A percentile compares a stretch with the other conserved stretches of the same genome.
Conservation (phyloP, 53 echinoderm and acorn worm species). For the Crossaster papposus region DNA sequence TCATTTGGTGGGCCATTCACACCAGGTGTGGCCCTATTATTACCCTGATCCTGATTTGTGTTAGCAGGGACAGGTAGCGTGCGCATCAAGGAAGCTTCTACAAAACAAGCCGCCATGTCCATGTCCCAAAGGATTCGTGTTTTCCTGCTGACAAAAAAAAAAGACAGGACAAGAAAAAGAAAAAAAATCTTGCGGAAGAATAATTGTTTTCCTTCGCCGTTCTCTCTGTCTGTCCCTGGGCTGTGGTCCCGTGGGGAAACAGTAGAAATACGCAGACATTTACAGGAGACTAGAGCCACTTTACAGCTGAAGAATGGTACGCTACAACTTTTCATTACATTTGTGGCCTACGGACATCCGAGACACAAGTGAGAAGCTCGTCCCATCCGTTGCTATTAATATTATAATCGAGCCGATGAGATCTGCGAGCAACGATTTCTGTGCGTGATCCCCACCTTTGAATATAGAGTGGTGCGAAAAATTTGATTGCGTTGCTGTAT, state of each 20-base stretch:
- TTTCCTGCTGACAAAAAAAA: conserved; percentile 29
- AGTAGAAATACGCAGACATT: conserved; percentile 49
- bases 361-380: conserved; percentile 6
- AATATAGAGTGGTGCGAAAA: not conserved
- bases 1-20: conserved; percentile 38
- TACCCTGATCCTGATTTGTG: conserved; percentile 20
- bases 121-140: conserved; percentile 60
- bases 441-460: not conserved
- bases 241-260: conserved; percentile 41
- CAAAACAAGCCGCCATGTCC: conserved; percentile 57
- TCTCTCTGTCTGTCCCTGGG: conserved; percentile 30
- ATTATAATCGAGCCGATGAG: conserved; percentile 6
- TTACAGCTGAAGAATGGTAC: conserved; percentile 44
- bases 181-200: conserved; percentile 22
- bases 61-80: conserved; percentile 53
- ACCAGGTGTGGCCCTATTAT: conserved; percentile 56
- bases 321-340: conserved; percentile 65
- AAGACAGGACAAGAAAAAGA: not conserved
- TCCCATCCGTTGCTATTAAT: conserved; percentile 15
- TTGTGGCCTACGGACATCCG: conserved; percentile 26
- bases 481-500: not conserved
- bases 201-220: conserved; percentile 47
- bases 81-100: conserved; percentile 40
- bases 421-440: not conserved
- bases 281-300: conserved; percentile 26